phyloP scores from a whole-genome alignment of 2,797 vertebrate species.

The Garrulus glandarius region DNA sequence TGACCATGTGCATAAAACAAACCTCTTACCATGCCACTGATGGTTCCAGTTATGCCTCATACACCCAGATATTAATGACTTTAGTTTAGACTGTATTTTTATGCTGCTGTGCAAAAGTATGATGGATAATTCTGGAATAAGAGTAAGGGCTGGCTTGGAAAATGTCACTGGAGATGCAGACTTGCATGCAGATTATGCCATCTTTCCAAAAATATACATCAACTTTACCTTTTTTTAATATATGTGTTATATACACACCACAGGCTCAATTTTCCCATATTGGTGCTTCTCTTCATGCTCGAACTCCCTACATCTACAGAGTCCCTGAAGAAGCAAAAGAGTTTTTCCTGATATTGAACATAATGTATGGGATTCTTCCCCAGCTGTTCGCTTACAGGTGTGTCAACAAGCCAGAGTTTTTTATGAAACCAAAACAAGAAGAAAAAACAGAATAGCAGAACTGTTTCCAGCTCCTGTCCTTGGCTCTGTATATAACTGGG shows the following conservation, averaged over 20 bases:
- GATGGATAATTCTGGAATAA: neutral
- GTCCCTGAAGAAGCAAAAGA: constrained; percentile 84
- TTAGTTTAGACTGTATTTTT: neutral
- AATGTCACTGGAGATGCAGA: constrained; percentile 4
- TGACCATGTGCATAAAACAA: neutral
- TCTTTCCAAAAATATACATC: neutral
- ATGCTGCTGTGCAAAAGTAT: neutral
- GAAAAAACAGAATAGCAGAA: constrained; percentile 77
- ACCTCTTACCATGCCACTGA: neutral
- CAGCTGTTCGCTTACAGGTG: constrained; percentile 90
- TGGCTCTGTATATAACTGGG: neutral
- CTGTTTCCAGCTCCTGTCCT: neutral
- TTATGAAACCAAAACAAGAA: constrained; percentile 76
- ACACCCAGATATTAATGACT: neutral
- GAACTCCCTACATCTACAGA: constrained; percentile 91
- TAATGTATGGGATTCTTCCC: constrained; percentile 85
- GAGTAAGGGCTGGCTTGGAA: neutral
- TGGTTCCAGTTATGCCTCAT: neutral
- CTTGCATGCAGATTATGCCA: neutral
- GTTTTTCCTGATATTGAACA: constrained; percentile 84
- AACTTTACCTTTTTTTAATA: constrained; percentile 30
- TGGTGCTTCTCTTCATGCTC: constrained; percentile 91
- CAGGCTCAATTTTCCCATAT: constrained; percentile 95
- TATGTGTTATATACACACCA: constrained; percentile 39
- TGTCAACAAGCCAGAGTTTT: constrained; percentile 84